Evolutionary conservation across 2,797 vertebrate genomes (phyloP).

Genomic region (Allobates femoralis): DNA sequence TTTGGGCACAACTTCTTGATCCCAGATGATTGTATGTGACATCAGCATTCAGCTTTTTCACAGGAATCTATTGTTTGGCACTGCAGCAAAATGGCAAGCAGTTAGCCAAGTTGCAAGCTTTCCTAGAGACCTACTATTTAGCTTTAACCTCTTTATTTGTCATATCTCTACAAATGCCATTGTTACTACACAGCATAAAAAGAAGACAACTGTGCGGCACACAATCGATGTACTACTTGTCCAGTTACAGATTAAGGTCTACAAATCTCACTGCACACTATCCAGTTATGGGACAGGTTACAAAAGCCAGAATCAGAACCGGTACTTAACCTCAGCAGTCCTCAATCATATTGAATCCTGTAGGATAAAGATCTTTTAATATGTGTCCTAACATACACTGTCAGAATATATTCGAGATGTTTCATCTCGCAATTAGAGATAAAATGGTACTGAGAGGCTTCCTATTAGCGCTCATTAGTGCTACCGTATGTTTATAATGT

Average conservation of each 20-base stretch:
- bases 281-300: neutral
- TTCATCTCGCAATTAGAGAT: neutral
- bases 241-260: neutral
- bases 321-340: neutral
- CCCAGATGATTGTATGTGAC: neutral
- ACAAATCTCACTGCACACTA: neutral
- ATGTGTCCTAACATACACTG: neutral
- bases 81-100: neutral
- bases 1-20: neutral
- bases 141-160: neutral
- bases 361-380: neutral
- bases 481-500: slow-evolving; percentile 2
- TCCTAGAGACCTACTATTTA: neutral
- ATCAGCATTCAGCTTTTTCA: neutral
- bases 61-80: neutral
- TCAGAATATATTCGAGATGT: neutral
- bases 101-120: neutral
- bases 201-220: too few species aligned
- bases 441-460: neutral
- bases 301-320: neutral
- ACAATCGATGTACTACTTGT: neutral
- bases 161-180: too few species aligned
- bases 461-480: slow-evolving; percentile 1
- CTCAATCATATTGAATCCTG: neutral
- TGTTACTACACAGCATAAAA: neutral